Percentiles rank a stretch among this genome's conserved stretches.
phyloP scores from a whole-genome alignment of 2,113 vertebrate genomes.

The Gopherus flavomarginatus region DNA sequence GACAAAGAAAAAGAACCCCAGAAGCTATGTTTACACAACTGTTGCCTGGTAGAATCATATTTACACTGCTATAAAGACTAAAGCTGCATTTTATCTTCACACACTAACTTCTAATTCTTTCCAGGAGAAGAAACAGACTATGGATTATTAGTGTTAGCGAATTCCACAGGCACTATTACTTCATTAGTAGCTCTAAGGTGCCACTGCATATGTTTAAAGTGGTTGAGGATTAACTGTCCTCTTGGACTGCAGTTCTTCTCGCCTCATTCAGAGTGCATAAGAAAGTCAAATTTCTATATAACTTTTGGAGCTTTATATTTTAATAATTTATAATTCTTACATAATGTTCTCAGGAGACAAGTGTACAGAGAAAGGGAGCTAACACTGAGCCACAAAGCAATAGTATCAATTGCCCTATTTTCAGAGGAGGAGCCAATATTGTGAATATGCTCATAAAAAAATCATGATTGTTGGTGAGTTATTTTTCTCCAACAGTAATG shows the following conservation, averaged over 20 bases:
- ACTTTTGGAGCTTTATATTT: constrained; percentile 8
- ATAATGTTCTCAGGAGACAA: neutral
- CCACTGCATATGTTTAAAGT: neutral
- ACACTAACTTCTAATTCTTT: neutral
- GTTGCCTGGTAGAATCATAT: neutral
- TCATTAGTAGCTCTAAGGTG: neutral
- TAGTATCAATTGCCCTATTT: neutral
- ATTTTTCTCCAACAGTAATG: neutral
- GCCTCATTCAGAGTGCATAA: neutral
- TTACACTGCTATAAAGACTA: neutral
- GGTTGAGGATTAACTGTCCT: neutral
- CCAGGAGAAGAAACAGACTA: neutral
- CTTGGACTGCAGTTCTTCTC: neutral
- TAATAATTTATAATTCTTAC: constrained; percentile 8
- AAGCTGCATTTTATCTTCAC: neutral
- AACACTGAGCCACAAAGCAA: neutral
- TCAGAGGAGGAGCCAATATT: neutral
- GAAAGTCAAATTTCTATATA: neutral
- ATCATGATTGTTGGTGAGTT: neutral
- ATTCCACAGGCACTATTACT: neutral
- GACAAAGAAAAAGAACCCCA: neutral
- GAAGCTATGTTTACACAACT: neutral
- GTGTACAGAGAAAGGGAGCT: neutral
- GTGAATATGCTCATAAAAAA: neutral
- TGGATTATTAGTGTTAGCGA: neutral